A percentile compares a stretch with the other conserved stretches of the same genome.
These are phyloP conservation scores for Lottia gigantea DNA, from an alignment of 2,888 invertebrate genomes.

Conservation along the genomic window DNA sequence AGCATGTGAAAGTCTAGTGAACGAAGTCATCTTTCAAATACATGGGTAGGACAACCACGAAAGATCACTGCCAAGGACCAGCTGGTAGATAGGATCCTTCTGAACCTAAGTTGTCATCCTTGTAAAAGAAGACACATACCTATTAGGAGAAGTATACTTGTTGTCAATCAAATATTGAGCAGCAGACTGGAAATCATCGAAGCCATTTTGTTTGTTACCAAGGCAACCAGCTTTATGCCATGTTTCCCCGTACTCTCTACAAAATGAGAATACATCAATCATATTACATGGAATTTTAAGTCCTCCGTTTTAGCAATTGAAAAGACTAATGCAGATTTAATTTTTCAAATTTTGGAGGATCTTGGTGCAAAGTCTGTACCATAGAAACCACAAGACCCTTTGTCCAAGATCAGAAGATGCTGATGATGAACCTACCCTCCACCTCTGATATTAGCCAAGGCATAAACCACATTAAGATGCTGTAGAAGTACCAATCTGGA, in stretches of 20 bases:
- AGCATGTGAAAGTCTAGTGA: not conserved
- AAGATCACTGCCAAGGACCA: not conserved
- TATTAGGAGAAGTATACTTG: constrained; percentile 81
- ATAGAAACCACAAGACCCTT: no score
- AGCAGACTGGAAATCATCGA: constrained; percentile 94
- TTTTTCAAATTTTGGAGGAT: no score
- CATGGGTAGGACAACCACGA: not conserved
- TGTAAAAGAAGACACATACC: constrained; percentile 65
- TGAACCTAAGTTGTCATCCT: no score
- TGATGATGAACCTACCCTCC: constrained; percentile 79
- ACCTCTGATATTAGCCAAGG: constrained; percentile 93
- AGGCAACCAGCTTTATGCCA: constrained; percentile 96
- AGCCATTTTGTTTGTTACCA: constrained; percentile 94
- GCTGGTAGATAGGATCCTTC: no score
- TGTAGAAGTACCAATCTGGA: constrained; percentile 89
- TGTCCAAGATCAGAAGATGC: not conserved
- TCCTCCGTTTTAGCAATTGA: no score
- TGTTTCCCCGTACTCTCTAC: constrained; percentile 91
- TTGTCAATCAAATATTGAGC: constrained; percentile 87
- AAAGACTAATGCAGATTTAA: no score
- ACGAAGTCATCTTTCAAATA: not conserved
- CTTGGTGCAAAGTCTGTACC: no score
- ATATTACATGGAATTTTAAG: no score
- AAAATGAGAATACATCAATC: constrained; percentile 18
- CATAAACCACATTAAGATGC: constrained; percentile 87